Percentiles rank a stretch among this genome's conserved stretches.
Conservation (phyloP, 2,797 vertebrate genomes). For the Helicolenus hilgendorfi region DNA sequence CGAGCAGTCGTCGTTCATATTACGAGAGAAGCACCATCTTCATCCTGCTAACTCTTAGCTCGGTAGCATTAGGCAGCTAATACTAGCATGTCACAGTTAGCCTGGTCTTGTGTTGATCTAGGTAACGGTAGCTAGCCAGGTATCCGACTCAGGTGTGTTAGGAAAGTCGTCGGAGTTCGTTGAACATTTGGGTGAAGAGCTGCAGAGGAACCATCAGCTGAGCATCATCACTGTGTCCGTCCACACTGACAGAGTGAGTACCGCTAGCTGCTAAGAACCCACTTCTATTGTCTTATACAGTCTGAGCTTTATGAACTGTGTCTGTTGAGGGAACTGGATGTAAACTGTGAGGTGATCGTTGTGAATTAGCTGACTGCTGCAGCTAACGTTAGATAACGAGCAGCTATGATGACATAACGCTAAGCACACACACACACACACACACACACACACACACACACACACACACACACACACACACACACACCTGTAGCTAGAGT, state of each 20-base stretch:
- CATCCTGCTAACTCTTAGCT: constrained; percentile 79
- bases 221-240: constrained; percentile 48
- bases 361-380: background rate
- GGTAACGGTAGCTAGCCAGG: constrained; percentile 60
- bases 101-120: constrained; percentile 64
- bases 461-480: constrained; percentile 55
- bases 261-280: constrained; percentile 34
- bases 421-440: constrained; percentile 66
- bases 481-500: constrained; percentile 78
- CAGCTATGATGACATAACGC: constrained; percentile 34
- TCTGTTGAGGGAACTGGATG: background rate
- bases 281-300: constrained; percentile 8
- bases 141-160: constrained; percentile 44
- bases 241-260: constrained; percentile 73
- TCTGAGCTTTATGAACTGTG: background rate
- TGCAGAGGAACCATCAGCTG: constrained; percentile 37
- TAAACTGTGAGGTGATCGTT: background rate
- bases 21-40: constrained; percentile 78
- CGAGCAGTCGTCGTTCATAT: constrained; percentile 27
- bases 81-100: constrained; percentile 79
- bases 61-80: constrained; percentile 78
- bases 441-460: constrained; percentile 17
- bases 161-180: constrained; percentile 42
- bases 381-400: constrained; percentile 15
- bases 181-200: constrained; percentile 50